These are phyloP conservation scores for Poeciliopsis occidentalis DNA, from an alignment of 2,113 vertebrate species.

Conservation along the genomic window DNA sequence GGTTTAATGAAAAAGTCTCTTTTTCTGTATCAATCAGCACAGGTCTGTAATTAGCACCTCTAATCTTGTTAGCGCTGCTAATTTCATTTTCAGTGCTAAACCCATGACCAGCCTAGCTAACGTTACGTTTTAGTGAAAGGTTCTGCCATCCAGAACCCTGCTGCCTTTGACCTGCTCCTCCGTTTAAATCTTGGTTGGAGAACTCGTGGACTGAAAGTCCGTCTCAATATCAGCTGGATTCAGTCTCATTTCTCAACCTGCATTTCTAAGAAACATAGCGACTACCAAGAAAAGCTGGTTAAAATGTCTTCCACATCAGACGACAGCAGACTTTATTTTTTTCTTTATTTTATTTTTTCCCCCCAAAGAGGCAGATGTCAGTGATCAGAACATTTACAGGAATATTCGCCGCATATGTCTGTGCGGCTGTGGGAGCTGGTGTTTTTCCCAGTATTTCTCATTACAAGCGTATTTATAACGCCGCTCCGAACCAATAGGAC, in stretches of 20 bases:
- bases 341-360: no score
- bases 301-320: not conserved
- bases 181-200: not conserved
- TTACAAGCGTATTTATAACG: constrained; percentile 37
- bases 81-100: constrained; percentile 60
- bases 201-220: not conserved
- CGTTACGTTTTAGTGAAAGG: constrained; percentile 3
- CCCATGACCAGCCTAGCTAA: constrained; percentile 46
- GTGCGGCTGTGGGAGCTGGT: constrained; percentile 31
- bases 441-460: constrained; percentile 17
- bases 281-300: not conserved
- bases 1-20: constrained; percentile 14
- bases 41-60: constrained; percentile 62
- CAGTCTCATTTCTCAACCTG: not conserved
- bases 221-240: not conserved
- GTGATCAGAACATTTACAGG: not conserved
- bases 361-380: constrained; percentile 4
- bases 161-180: no score
- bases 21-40: constrained; percentile 32
- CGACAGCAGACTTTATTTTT: not conserved
- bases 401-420: constrained; percentile 19
- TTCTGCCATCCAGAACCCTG: not conserved
- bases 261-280: not conserved
- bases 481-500: constrained; percentile 37
- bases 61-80: constrained; percentile 70